Percentiles rank a stretch among this genome's conserved stretches.
Evolutionary conservation across 2,888 invertebrate species (phyloP).

Genomic region (Pachymerium ferrugineum): DNA sequence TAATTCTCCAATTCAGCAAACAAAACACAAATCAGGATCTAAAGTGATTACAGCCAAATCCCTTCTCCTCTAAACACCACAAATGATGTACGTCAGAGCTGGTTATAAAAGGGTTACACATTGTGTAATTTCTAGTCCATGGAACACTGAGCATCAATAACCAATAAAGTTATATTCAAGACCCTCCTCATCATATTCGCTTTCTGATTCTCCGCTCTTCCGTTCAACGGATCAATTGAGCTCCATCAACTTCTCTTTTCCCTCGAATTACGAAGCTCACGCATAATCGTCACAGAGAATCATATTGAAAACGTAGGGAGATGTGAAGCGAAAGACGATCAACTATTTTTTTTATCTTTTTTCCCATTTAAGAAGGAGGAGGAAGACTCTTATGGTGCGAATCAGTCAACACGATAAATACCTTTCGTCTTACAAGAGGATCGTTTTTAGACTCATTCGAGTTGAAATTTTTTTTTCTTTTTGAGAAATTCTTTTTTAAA

Average conservation of each 20-base stretch:
- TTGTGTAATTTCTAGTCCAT: slow-evolving; percentile 21
- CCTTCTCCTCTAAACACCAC: background rate
- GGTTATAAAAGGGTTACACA: slow-evolving; percentile 11
- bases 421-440: slow-evolving; percentile 11
- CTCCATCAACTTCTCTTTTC: slow-evolving; percentile 5
- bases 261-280: slow-evolving; percentile 2
- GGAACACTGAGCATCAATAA: slow-evolving; percentile 27
- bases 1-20: background rate
- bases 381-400: slow-evolving; percentile 20
- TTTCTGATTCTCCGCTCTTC: slow-evolving; percentile 15
- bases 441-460: too few relatives aligned
- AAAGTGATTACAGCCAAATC: background rate
- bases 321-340: background rate
- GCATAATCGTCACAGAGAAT: slow-evolving; percentile 21
- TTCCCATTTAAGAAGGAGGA: background rate
- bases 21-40: slow-evolving; percentile 16
- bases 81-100: background rate
- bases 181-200: slow-evolving; percentile 24
- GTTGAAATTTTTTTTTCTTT: background rate
- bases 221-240: slow-evolving; percentile 16
- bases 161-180: slow-evolving; percentile 21
- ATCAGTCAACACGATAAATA: slow-evolving; percentile 27
- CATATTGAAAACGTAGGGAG: slow-evolving; percentile 11
- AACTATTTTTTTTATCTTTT: background rate
- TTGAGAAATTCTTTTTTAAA: background rate